Conservation (phyloP, 2,888 invertebrate genomes). For the Autographa pulchrina region DNA sequence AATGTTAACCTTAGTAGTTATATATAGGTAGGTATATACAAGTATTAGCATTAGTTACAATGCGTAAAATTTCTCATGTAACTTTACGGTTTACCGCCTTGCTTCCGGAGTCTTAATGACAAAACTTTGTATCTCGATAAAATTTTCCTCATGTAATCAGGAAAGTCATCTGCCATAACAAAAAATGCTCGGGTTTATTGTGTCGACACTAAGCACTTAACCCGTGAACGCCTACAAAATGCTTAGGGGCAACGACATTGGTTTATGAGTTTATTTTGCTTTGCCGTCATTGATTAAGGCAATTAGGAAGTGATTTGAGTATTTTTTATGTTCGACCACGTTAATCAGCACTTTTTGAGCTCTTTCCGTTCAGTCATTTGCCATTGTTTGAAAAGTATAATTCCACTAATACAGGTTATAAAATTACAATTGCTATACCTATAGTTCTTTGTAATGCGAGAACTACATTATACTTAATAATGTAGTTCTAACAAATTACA, state of each 20-base stretch:
- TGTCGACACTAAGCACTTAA: background rate
- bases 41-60: background rate
- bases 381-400: background rate
- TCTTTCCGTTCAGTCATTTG: background rate
- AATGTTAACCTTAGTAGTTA: too few relatives aligned
- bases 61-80: background rate
- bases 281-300: background rate
- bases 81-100: background rate
- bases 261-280: background rate
- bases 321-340: background rate
- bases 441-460: too few relatives aligned
- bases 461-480: too few relatives aligned
- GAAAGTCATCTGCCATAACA: background rate
- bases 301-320: conserved; percentile 1
- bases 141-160: background rate
- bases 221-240: background rate
- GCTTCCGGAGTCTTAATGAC: background rate
- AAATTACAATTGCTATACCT: too few relatives aligned
- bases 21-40: too few relatives aligned
- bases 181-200: background rate
- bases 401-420: too few relatives aligned
- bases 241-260: background rate
- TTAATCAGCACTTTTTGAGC: background rate
- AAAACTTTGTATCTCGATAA: background rate
- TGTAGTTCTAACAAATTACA: too few relatives aligned